phyloP scores from a whole-genome alignment of 2,888 invertebrate species.

The Torymus tubicola region DNA sequence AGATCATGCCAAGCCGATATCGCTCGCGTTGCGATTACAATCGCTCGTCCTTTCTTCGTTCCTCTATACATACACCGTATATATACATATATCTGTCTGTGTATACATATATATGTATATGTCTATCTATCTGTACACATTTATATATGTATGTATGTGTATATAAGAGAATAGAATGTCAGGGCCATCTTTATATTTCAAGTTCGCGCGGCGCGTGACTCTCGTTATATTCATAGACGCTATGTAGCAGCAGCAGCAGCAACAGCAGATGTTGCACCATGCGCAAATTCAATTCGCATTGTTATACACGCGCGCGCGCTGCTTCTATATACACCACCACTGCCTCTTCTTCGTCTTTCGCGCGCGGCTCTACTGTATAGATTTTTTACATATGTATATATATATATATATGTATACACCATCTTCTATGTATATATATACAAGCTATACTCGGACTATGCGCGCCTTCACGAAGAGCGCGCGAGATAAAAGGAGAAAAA shows the following conservation, averaged over 20 bases:
- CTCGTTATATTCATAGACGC: no score
- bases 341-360: constrained; percentile 17
- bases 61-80: no score
- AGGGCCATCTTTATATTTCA: constrained; percentile 60
- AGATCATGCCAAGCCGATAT: no score
- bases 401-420: no score
- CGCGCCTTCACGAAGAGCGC: constrained; percentile 23
- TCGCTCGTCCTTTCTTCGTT: no score
- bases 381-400: constrained; percentile 24
- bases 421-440: no score
- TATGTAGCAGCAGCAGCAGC: constrained; percentile 1
- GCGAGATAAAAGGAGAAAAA: constrained; percentile 59
- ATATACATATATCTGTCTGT: no score
- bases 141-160: not conserved
- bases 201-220: constrained; percentile 56
- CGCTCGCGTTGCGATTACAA: no score
- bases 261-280: constrained; percentile 27
- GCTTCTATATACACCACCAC: no score
- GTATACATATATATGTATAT: no score
- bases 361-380: constrained; percentile 22
- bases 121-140: no score
- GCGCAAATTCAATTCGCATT: constrained; percentile 57
- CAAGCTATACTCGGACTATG: no score
- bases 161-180: constrained; percentile 55
- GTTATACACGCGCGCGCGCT: constrained; percentile 21